Evolutionary conservation across 2,797 vertebrate species (phyloP), one percentile per base, ranked within the genome.

Genomic region (Sebastes oblongus): DNA sequence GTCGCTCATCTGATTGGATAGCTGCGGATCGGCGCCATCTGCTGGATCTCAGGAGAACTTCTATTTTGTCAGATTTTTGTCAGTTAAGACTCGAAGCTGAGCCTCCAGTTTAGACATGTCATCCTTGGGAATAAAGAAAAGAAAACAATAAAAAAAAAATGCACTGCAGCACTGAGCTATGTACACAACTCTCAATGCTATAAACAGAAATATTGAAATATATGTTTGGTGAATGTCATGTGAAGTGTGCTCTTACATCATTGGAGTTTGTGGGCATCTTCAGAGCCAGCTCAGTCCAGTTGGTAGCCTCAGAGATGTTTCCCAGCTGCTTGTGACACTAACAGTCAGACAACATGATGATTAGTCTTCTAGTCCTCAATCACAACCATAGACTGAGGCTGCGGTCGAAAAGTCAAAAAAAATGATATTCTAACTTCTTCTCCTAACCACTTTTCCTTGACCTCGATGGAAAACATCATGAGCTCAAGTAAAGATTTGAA

Each of bases 271-370:
- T 76, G 10, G 96, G 90, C 81, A 95, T 95, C 81, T 96, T 95
- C 3, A 94, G 83, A 4, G 97, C 97, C 13, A 97, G 82, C 18
- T 94, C 86, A 50, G 95, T 92, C 98, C 98, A 99, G 73, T 94
- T 95, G 4, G 67, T 72, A 0, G 97, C 96, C 6, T 96, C 96
- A 0, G 95, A 90, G 32, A 85, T 55, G 80, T 97, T 96, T 32
- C 97, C 97, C n/a, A 99, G 93, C 66, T 98, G 97, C 88, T 82
- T 96, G 89, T 98, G 97, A 94, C 98, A 99, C 98, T 99, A 75
- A 0, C 20, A 68, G 29, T 24, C 56, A 66, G 75, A 83, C 8
- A 25, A 24, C 22, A 54, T 0, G 1, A 46, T 4, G 39, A 10
- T 72, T 1, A 62, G 5, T 22, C 27, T 52, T 30, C 5, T 10